Evolutionary conservation across 2,888 invertebrate species (phyloP).

Genomic region (Leucophenga maculata): DNA sequence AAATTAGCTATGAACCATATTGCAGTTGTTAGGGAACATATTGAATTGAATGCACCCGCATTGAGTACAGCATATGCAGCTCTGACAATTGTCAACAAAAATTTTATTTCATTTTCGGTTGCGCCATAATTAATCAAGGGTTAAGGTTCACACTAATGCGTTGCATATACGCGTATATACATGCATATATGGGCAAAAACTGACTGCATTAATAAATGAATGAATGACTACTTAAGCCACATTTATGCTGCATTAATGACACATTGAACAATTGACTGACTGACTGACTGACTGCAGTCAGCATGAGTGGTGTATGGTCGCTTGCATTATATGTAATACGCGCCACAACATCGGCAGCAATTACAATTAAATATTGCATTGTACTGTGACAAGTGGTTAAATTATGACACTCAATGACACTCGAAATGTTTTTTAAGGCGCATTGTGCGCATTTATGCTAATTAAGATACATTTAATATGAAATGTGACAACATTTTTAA

Average conservation of each 20-base stretch:
- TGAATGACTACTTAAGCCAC: not conserved
- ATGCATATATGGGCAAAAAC: not conserved
- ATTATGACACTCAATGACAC: constrained; percentile 6
- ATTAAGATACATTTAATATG: constrained; percentile 15
- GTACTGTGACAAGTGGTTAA: constrained; percentile 15
- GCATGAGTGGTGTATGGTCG: not conserved
- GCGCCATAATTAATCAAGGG: constrained; percentile 16
- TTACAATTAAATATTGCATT: constrained; percentile 17
- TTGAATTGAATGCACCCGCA: too few relatives aligned
- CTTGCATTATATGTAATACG: not conserved
- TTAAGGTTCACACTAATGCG: constrained; percentile 13
- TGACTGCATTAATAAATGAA: not conserved
- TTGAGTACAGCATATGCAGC: too few relatives aligned
- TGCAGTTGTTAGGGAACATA: too few relatives aligned
- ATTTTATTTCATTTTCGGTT: not conserved
- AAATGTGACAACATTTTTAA: not conserved
- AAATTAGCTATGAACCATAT: too few relatives aligned
- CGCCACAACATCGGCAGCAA: not conserved
- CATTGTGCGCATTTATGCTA: constrained; percentile 14
- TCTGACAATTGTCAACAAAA: constrained; percentile 6
- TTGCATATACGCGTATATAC: not conserved
- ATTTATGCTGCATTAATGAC: not conserved
- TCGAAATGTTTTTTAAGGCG: not conserved
- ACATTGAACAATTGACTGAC: not conserved
- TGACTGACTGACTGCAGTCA: not conserved